phyloP scores from a whole-genome alignment of 2,888 invertebrate genomes.

The Agrochola lychnidis region DNA sequence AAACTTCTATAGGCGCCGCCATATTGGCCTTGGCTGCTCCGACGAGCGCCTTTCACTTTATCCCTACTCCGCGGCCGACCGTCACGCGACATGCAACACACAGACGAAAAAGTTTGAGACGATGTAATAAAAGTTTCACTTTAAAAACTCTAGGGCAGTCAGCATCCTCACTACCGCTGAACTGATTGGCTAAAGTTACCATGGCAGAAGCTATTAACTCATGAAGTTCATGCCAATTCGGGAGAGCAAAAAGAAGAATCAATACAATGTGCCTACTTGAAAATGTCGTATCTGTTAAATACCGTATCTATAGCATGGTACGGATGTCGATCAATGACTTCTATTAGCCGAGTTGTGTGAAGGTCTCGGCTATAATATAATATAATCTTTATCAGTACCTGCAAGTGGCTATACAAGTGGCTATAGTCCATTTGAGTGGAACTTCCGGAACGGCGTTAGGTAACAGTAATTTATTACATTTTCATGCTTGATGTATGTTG shows the following conservation, averaged over 20 bases:
- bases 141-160: not conserved
- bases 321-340: slow-evolving; percentile 66
- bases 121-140: too few relatives aligned
- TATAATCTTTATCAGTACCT: slow-evolving; percentile 52
- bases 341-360: slow-evolving; percentile 49
- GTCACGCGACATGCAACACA: too few relatives aligned
- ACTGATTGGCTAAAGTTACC: not conserved
- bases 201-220: not conserved
- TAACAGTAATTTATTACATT: slow-evolving; percentile 41
- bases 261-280: not conserved
- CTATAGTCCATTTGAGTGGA: slow-evolving; percentile 24
- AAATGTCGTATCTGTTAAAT: slow-evolving; percentile 18
- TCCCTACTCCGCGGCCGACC: too few relatives aligned
- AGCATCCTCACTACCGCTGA: not conserved
- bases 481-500: slow-evolving; percentile 24
- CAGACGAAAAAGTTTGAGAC: too few relatives aligned
- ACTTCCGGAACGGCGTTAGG: slow-evolving; percentile 53
- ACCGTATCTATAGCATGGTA: slow-evolving; percentile 33
- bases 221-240: not conserved
- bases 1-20: too few relatives aligned
- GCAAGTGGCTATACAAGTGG: slow-evolving; percentile 7
- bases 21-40: too few relatives aligned
- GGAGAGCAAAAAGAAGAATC: not conserved
- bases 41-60: too few relatives aligned
- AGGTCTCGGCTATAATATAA: slow-evolving; percentile 59